A percentile compares a stretch with the other conserved stretches of the same genome.
phyloP scores from a whole-genome alignment of 2,113 vertebrate species.

The Verasper variegatus region DNA sequence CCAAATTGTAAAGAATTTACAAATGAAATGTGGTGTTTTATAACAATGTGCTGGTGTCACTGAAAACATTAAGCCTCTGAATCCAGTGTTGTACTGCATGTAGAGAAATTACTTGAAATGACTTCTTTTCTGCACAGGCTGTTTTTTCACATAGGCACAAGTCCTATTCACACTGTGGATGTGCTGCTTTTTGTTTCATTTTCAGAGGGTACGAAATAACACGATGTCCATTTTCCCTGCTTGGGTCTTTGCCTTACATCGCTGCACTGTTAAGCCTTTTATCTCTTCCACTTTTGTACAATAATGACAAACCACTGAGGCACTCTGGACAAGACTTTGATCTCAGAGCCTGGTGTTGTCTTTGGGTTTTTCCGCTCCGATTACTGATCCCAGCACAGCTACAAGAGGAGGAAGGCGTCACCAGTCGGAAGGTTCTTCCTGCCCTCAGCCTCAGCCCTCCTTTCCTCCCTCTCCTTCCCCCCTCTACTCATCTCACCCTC shows the following conservation, averaged over 20 bases:
- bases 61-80: too few species aligned
- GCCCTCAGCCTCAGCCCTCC: neutral
- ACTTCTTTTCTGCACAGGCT: too few species aligned
- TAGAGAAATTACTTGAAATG: too few species aligned
- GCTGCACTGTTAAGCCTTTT: neutral
- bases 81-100: too few species aligned
- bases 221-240: constrained; percentile 1
- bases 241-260: constrained; percentile 21
- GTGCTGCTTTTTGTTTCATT: neutral
- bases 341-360: constrained; percentile 66
- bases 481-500: constrained; percentile 20
- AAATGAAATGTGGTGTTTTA: too few species aligned
- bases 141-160: too few species aligned
- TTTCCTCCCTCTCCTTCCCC: constrained; percentile 20
- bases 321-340: constrained; percentile 70
- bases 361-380: constrained; percentile 63
- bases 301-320: constrained; percentile 66
- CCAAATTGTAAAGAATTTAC: too few species aligned
- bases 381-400: constrained; percentile 38
- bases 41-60: too few species aligned
- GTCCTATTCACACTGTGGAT: neutral
- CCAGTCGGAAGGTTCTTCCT: constrained; percentile 12
- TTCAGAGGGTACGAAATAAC: neutral
- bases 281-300: constrained; percentile 50
- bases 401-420: constrained; percentile 21